A percentile compares a stretch with the other conserved stretches of the same genome.
Evolutionary conservation across 2,888 invertebrate genomes (phyloP).

Genomic region (Zhuqinia jingwanae): DNA sequence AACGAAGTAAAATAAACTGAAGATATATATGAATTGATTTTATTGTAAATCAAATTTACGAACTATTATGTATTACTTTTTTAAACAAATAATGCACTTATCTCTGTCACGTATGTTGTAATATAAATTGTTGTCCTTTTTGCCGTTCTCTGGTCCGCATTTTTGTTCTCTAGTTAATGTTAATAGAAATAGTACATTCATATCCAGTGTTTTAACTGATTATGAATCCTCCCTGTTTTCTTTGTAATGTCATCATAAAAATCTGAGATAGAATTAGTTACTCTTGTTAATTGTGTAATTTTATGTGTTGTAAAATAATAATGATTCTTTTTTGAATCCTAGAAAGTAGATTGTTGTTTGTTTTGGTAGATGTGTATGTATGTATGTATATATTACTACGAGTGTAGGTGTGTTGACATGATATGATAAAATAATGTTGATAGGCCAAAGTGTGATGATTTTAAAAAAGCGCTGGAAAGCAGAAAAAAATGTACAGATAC

Average conservation of each 20-base stretch:
- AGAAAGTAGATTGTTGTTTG: neutral
- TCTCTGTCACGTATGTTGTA: neutral
- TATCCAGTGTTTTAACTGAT: no score
- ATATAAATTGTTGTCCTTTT: conserved; percentile 16
- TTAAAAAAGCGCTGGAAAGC: neutral
- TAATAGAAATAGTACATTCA: no score
- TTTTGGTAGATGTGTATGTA: neutral
- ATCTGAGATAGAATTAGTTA: no score
- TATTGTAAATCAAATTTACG: neutral
- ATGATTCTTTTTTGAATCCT: neutral
- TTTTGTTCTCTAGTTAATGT: neutral
- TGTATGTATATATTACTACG: conserved; percentile 23
- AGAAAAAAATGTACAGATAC: conserved; percentile 1
- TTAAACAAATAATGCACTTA: conserved; percentile 14
- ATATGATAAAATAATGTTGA: no score
- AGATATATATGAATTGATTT: neutral
- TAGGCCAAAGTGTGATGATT: conserved; percentile 6
- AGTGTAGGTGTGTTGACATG: conserved; percentile 26
- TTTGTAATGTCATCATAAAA: no score
- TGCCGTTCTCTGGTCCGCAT: neutral
- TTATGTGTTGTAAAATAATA: no score
- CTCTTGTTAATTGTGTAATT: no score
- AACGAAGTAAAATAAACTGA: no score
- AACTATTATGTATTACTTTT: neutral
- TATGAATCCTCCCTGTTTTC: no score